A percentile compares a stretch with the other conserved stretches of the same genome.
Evolutionary conservation across 2,888 invertebrate species (phyloP).

Genomic region (Liodrosophila aerea): DNA sequence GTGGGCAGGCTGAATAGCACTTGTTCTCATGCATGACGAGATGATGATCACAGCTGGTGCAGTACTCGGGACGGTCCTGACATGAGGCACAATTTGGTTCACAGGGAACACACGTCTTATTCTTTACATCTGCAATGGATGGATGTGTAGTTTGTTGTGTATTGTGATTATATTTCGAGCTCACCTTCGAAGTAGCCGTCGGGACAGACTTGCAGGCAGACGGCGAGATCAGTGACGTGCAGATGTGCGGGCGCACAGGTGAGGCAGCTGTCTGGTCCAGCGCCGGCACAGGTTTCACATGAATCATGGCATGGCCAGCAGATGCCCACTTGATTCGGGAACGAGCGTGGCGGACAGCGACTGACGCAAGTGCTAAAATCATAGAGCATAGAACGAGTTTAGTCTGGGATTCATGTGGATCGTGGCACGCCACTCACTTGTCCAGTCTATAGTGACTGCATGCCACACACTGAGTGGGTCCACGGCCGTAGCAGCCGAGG

Average conservation of each 20-base stretch:
- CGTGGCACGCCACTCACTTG: no score
- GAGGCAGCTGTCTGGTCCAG: constrained; percentile 92
- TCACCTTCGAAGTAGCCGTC: constrained; percentile 94
- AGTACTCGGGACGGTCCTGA: constrained; percentile 90
- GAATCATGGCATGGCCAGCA: constrained; percentile 95
- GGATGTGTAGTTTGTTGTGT: not conserved
- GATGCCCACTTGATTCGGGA: constrained; percentile 89
- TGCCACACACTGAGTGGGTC: constrained; percentile 91
- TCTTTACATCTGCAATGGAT: constrained; percentile 84
- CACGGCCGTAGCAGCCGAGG: constrained; percentile 93
- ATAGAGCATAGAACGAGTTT: not conserved
- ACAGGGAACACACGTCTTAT: constrained; percentile 92
- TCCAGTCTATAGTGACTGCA: constrained; percentile 92
- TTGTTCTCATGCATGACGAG: constrained; percentile 91
- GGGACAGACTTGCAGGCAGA: constrained; percentile 93
- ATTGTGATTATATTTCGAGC: constrained; percentile 35
- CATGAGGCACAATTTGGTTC: constrained; percentile 93
- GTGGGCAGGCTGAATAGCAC: constrained; percentile 92
- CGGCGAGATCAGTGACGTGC: constrained; percentile 91
- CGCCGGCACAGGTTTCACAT: constrained; percentile 94
- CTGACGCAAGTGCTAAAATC: constrained; percentile 90
- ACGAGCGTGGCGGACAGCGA: constrained; percentile 92
- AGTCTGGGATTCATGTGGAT: no score
- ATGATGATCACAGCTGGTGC: constrained; percentile 94
- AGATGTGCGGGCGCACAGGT: constrained; percentile 93